phyloP scores from a whole-genome alignment of 1,140 invertebrate species.

The Drosophila pseudoobscura region DNA sequence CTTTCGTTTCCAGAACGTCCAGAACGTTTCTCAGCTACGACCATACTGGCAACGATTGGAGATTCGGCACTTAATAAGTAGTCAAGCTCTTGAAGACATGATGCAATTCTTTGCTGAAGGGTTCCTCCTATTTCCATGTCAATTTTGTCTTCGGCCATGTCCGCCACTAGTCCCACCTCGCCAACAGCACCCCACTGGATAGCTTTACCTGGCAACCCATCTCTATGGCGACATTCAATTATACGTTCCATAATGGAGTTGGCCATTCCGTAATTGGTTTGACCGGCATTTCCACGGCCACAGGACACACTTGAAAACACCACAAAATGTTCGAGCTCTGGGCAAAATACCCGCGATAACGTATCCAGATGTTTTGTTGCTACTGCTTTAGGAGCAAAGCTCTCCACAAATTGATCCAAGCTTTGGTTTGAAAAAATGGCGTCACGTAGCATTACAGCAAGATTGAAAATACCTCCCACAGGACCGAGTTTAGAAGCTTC shows the following conservation, averaged over 20 bases:
- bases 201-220: conserved; percentile 87
- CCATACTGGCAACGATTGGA: conserved; percentile 90
- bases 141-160: conserved; percentile 91
- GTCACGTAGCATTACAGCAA: conserved; percentile 89
- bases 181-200: conserved; percentile 90
- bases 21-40: conserved; percentile 89
- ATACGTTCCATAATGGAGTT: conserved; percentile 90
- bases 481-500: conserved; percentile 86
- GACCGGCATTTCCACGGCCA: conserved; percentile 94
- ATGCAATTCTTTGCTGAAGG: conserved; percentile 92
- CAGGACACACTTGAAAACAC: conserved; percentile 95
- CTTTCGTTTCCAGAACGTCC: conserved; percentile 85
- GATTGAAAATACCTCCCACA: conserved; percentile 92
- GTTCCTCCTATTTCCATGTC: conserved; percentile 91
- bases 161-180: conserved; percentile 90
- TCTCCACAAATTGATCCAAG: conserved; percentile 85
- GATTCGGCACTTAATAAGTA: conserved; percentile 87
- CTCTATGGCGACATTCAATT: conserved; percentile 85
- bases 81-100: conserved; percentile 89
- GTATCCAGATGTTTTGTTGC: conserved; percentile 87
- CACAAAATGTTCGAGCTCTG: conserved; percentile 86
- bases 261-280: conserved; percentile 93
- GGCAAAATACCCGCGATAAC: conserved; percentile 85
- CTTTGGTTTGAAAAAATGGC: conserved; percentile 87
- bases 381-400: conserved; percentile 86